Percentiles rank a stretch among this genome's conserved stretches.
phyloP scores from a whole-genome alignment of 2,797 vertebrate species.

The Melanotaenia parkinsoni region DNA sequence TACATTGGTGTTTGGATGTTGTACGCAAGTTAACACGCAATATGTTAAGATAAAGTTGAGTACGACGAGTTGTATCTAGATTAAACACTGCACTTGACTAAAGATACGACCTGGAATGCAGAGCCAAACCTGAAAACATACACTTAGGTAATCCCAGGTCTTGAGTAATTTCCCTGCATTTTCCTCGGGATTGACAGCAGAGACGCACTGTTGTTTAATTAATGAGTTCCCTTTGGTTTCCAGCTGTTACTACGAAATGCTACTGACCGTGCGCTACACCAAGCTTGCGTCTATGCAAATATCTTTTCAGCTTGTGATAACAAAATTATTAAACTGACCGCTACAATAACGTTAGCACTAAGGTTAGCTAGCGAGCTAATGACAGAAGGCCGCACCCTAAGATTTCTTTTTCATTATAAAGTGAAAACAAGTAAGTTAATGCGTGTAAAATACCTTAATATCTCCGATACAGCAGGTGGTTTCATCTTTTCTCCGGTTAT shows the following conservation, averaged over 20 bases:
- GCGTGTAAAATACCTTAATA: slow-evolving; percentile 54
- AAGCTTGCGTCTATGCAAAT: not conserved
- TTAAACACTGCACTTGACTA: not conserved
- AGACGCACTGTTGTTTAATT: not conserved
- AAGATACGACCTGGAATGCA: not conserved
- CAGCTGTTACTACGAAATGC: not conserved
- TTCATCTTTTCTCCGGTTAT: slow-evolving; percentile 73
- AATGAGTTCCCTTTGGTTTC: not conserved
- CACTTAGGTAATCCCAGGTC: slow-evolving; percentile 48
- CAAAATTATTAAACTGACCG: slow-evolving; percentile 30
- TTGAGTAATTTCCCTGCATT: slow-evolving; percentile 24
- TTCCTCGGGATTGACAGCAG: not conserved
- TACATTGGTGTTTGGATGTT: not conserved
- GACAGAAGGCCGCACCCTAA: slow-evolving; percentile 72
- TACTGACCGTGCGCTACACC: not conserved
- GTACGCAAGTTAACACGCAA: not conserved
- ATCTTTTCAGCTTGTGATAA: not conserved
- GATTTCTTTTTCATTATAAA: slow-evolving; percentile 38
- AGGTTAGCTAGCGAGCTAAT: slow-evolving; percentile 60
- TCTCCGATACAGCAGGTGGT: slow-evolving; percentile 35
- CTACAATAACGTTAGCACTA: slow-evolving; percentile 54
- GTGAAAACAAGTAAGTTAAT: slow-evolving; percentile 3
- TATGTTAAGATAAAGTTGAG: not conserved
- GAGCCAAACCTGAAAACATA: slow-evolving; percentile 15
- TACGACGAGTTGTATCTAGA: not conserved